Evolutionary conservation across 2,113 vertebrate species (phyloP).

Genomic region (Melanocharis versteri): DNA sequence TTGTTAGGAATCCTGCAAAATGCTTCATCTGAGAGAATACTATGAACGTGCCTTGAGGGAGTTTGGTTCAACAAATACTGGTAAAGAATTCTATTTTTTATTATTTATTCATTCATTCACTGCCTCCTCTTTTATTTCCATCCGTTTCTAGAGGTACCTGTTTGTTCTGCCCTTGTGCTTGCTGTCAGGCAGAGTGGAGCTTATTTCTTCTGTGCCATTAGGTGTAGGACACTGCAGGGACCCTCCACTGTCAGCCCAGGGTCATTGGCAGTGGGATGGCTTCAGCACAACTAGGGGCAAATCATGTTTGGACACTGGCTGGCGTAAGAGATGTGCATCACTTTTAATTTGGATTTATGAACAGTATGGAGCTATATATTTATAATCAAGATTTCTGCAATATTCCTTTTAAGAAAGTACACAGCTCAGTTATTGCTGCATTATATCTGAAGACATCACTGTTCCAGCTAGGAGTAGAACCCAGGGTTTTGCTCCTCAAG

Average conservation of each 20-base stretch:
- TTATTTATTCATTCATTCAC: neutral
- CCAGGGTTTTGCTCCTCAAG: neutral
- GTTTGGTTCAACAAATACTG: conserved; percentile 84
- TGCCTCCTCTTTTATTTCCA: neutral
- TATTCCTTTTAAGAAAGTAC: neutral
- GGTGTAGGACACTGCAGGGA: neutral
- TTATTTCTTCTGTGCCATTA: neutral
- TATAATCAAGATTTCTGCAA: neutral
- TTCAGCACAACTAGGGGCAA: neutral
- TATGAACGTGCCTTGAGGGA: conserved; percentile 93
- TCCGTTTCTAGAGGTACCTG: neutral
- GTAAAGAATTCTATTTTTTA: conserved; percentile 68
- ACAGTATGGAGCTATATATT: neutral
- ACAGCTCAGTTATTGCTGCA: neutral
- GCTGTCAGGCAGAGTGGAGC: neutral
- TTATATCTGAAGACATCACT: neutral
- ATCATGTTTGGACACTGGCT: neutral
- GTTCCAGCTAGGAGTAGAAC: neutral
- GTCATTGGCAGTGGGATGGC: neutral
- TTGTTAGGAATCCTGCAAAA: conserved; percentile 83
- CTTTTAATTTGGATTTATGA: neutral
- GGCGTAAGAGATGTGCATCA: neutral
- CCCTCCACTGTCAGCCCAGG: neutral
- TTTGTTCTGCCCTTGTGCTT: neutral
- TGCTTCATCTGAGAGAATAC: conserved; percentile 85